Conservation (phyloP, 2,888 invertebrate genomes). For the Notodonta dromedarius region DNA sequence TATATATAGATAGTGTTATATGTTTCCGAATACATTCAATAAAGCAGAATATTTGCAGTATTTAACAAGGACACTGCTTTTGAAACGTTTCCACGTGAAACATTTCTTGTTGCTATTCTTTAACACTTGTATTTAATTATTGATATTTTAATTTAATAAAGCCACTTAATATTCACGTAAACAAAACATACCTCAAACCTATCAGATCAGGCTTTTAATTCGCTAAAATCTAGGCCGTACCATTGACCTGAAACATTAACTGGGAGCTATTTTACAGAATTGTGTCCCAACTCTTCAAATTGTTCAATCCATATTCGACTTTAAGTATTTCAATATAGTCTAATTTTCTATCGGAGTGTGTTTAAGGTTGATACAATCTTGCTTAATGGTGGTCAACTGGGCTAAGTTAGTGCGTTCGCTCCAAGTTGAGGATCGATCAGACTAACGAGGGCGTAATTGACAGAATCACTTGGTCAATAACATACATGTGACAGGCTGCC, state of each 20-base stretch:
- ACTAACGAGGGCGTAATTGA: constrained; percentile 77
- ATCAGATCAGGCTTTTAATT: constrained; percentile 39
- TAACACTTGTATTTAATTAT: not conserved
- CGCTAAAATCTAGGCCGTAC: constrained; percentile 36
- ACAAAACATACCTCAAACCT: constrained; percentile 34
- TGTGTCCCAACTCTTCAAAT: no score
- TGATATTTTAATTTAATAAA: constrained; percentile 14
- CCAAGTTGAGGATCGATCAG: constrained; percentile 63
- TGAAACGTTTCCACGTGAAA: no score
- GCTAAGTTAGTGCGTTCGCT: constrained; percentile 49
- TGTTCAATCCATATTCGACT: not conserved
- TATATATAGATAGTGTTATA: no score
- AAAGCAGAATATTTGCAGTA: no score
- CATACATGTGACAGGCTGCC: not conserved
- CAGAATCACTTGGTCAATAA: constrained; percentile 52
- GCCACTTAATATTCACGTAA: constrained; percentile 16
- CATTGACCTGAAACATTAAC: constrained; percentile 46
- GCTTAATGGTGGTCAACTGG: constrained; percentile 22
- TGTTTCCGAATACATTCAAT: no score
- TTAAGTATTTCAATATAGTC: not conserved
- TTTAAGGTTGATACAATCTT: not conserved
- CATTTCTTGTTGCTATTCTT: no score
- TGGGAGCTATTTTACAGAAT: constrained; percentile 7
- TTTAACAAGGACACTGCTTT: no score
- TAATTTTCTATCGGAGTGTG: not conserved